phyloP scores from a whole-genome alignment of 2,888 invertebrate species.

The Vannuccia rotundouncinata region DNA sequence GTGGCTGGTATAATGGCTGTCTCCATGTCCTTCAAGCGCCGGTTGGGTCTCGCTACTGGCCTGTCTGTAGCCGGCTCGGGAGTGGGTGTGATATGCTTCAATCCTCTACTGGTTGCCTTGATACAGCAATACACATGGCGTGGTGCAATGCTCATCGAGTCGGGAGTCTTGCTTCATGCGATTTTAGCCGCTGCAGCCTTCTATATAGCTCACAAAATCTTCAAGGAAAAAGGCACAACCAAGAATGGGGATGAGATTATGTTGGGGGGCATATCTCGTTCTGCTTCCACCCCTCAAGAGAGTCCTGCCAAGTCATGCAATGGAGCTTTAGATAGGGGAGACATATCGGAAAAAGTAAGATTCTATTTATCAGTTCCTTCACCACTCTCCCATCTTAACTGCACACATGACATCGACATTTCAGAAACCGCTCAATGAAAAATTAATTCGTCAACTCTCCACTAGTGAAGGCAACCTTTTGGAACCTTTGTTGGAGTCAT shows the following conservation, averaged over 20 bases:
- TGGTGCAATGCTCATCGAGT: conserved; percentile 31
- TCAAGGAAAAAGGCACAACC: too few species aligned
- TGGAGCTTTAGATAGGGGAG: too few species aligned
- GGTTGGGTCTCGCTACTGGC: neutral
- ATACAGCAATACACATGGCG: conserved; percentile 35
- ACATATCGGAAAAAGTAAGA: too few species aligned
- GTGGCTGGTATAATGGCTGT: neutral
- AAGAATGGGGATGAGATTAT: too few species aligned
- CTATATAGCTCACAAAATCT: neutral
- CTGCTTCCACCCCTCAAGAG: too few species aligned
- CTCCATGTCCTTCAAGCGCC: neutral
- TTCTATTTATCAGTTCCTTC: too few species aligned
- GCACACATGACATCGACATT: too few species aligned
- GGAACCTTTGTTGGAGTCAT: neutral
- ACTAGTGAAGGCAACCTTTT: neutral
- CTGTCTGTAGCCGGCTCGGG: conserved; percentile 30
- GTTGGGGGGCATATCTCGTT: too few species aligned
- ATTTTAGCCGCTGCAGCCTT: neutral
- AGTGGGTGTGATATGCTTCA: conserved; percentile 31
- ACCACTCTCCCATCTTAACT: too few species aligned
- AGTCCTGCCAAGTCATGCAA: too few species aligned
- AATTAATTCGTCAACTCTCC: neutral
- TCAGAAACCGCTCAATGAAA: too few species aligned
- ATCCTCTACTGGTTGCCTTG: conserved; percentile 22
- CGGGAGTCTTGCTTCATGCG: conserved; percentile 8